Percentiles rank a stretch among this genome's conserved stretches.
These are phyloP conservation scores for Erethizon dorsatum DNA, from an alignment of 2,797 vertebrate genomes.

Conservation along the genomic window DNA sequence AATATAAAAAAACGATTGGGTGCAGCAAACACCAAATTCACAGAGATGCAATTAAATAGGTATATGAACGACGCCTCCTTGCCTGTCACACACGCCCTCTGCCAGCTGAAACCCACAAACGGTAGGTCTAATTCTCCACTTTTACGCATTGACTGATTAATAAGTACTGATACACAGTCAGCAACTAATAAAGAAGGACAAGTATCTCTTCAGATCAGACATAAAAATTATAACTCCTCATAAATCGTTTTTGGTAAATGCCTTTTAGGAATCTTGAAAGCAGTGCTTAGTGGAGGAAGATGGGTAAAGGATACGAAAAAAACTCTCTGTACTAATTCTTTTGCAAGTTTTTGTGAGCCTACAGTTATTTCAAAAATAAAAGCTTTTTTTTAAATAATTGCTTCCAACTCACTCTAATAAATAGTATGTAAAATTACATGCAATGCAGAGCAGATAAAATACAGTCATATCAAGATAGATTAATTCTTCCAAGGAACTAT, in stretches of 20 bases:
- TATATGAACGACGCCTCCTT: background rate
- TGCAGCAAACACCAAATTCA: background rate
- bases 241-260: conserved; percentile 22
- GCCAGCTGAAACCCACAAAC: background rate
- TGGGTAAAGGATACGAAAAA: background rate
- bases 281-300: background rate
- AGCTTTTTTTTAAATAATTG: background rate
- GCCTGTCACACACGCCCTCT: background rate
- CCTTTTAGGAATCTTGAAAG: conserved; percentile 50
- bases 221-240: conserved; percentile 30
- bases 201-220: background rate
- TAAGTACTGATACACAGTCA: background rate
- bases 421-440: background rate
- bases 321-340: background rate
- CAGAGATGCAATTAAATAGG: background rate
- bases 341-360: conserved; percentile 1
- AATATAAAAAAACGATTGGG: background rate
- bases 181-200: background rate
- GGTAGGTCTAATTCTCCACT: background rate
- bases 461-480: background rate
- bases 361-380: conserved; percentile 55
- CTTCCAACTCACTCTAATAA: conserved; percentile 14
- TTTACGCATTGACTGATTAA: background rate
- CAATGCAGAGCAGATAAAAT: conserved; percentile 28
- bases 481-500: conserved; percentile 58